phyloP scores from a whole-genome alignment of 2,888 invertebrate genomes.

The Cephus rjabovi region DNA sequence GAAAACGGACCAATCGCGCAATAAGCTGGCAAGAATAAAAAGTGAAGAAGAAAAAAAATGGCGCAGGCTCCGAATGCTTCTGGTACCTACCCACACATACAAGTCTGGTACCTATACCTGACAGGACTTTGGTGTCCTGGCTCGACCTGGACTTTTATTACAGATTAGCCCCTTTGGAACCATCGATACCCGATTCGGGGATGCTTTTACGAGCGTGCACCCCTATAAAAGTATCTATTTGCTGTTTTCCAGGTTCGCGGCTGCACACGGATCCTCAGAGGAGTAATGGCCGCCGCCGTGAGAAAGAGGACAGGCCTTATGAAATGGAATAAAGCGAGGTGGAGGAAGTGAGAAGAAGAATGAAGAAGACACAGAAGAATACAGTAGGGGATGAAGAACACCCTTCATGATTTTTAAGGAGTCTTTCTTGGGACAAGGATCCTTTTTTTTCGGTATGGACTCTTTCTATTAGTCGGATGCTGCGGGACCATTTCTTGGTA shows the following conservation, averaged over 20 bases:
- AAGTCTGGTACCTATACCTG: background rate
- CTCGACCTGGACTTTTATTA: constrained; percentile 52
- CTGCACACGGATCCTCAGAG: background rate
- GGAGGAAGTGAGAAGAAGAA: background rate
- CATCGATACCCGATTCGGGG: constrained; percentile 57
- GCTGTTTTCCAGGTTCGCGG: constrained; percentile 44
- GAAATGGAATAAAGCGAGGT: background rate
- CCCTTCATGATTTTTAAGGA: background rate
- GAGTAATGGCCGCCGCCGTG: background rate
- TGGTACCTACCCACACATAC: background rate
- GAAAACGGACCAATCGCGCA: background rate
- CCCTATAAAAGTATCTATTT: constrained; percentile 62
- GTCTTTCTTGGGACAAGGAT: background rate
- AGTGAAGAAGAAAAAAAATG: background rate
- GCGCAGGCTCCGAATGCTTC: background rate
- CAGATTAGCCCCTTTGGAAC: constrained; percentile 63
- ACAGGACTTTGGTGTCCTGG: background rate
- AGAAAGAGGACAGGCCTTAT: background rate
- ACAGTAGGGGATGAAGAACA: background rate
- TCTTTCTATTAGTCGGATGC: background rate
- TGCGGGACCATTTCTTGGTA: background rate
- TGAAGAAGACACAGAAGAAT: background rate
- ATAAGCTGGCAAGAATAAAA: background rate
- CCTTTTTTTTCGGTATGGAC: background rate
- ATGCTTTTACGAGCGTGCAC: constrained; percentile 46